phyloP scores from a whole-genome alignment of 2,113 vertebrate genomes.

The Amphiprion ocellaris region DNA sequence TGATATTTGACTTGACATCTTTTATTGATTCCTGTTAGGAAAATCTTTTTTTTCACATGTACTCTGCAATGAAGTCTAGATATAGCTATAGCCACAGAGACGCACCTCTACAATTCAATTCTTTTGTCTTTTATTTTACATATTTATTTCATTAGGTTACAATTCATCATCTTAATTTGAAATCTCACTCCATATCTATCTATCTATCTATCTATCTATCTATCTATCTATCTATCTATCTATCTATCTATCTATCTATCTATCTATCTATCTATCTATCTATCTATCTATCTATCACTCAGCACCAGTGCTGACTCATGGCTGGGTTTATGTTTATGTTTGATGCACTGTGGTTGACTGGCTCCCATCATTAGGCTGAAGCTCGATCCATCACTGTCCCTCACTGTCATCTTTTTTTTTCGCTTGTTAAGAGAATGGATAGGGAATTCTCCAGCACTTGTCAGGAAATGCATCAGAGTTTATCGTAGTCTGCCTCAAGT shows the following conservation, averaged over 20 bases:
- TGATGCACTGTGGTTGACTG: slow-evolving; percentile 67
- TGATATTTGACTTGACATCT: slow-evolving; percentile 25
- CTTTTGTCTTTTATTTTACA: no score
- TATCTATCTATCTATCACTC: not conserved
- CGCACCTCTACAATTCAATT: no score
- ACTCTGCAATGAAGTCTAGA: not conserved
- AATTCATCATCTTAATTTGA: no score
- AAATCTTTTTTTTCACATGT: not conserved
- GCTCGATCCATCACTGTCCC: slow-evolving; percentile 66
- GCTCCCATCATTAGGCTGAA: slow-evolving; percentile 64
- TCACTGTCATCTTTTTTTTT: slow-evolving; percentile 51
- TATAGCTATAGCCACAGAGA: no score
- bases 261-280: slow-evolving; percentile 10
- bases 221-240: slow-evolving; percentile 25
- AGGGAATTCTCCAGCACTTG: slow-evolving; percentile 62
- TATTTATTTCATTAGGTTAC: no score
- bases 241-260: slow-evolving; percentile 3
- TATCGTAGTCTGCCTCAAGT: slow-evolving; percentile 63
- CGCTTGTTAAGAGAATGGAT: slow-evolving; percentile 79
- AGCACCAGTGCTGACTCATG: slow-evolving; percentile 21
- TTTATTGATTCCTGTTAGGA: slow-evolving; percentile 23
- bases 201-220: not conserved
- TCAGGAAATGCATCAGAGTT: slow-evolving; percentile 76
- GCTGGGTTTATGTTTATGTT: slow-evolving; percentile 45
- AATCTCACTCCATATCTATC: not conserved